Base-by-base conservation (phyloP, 1,140 invertebrate genomes). In the Plectus sambesii region DNA sequence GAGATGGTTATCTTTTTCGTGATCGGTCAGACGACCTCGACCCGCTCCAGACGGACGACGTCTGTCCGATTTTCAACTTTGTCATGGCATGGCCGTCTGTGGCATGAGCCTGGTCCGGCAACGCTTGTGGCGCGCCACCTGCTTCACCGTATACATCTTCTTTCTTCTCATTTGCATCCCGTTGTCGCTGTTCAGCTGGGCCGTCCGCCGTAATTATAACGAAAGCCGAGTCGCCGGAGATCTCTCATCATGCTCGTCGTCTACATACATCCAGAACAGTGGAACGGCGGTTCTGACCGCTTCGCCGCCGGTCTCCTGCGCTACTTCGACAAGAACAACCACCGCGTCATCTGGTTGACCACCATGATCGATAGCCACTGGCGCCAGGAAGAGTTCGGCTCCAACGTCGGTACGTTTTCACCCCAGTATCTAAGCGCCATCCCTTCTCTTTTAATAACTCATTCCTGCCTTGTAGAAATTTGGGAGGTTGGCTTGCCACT, bases 301-400 rank as follows among this genome's bases (percentile, higher is more conserved):
- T 66, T 62, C 51, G 66, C 62, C 4, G 50, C 66, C 26, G 60
- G 56, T 19, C 44, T 67, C 25, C 61, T 67, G 20, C 51, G 58
- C 38, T 66, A 67, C 35, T 69, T 67, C 51, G 49, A 50, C 17
- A 24, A 45, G n/a, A 46, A 26, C 24, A 53, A 56, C 0, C 64
- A 64, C 56, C 50, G 58, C 19, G 64, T 67, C 24, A 49, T 68
- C 29, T 67, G 64, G 64, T 42, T 61, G 15, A 67, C 64, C 12
- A 67, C 64, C 15, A 67, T 67, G 64, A 67, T 67, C 12, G 64
- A 67, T 49, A 56, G 63, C 20, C 69, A 67, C 44, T 67, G 64
- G 64, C 52, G 58, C 17, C 37, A 58, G 26, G 57, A 67, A 24
- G 56, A 62, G 12, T 66, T 66, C 33, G 44, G 56, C 22, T n/a